Evolutionary conservation across 2,797 vertebrate genomes (phyloP).

Genomic region (Spinus pinus): DNA sequence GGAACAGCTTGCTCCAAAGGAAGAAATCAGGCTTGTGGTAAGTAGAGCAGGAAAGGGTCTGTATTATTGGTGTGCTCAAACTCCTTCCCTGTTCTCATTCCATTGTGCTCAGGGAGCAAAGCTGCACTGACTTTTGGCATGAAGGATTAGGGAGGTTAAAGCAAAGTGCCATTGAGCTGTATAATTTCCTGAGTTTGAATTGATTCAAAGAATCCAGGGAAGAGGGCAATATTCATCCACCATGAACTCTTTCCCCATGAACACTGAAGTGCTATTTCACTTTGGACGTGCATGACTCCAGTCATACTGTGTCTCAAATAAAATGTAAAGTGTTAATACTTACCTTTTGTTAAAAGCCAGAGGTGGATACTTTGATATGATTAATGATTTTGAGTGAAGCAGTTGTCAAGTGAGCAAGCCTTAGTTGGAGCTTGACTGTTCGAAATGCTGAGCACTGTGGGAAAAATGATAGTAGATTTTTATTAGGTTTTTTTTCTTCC

Average conservation of each 20-base stretch:
- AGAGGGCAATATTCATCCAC: background rate
- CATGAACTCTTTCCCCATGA: background rate
- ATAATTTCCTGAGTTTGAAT: background rate
- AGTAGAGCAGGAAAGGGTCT: conserved; percentile 47
- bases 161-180: background rate
- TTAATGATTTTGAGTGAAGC: background rate
- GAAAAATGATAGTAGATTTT: background rate
- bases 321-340: background rate
- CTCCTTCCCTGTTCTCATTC: background rate
- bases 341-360: background rate
- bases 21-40: conserved; percentile 96
- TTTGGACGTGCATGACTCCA: background rate
- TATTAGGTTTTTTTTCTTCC: background rate
- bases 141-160: background rate
- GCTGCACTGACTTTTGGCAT: background rate
- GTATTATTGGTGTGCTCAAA: background rate
- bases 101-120: background rate
- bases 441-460: background rate
- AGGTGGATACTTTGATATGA: background rate
- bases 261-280: background rate
- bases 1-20: conserved; percentile 91
- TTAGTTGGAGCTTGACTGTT: background rate
- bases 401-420: background rate
- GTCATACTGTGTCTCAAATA: background rate
- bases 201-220: background rate